Evolutionary conservation across 1,140 invertebrate genomes (phyloP).

Genomic region (Drosophila nigromelanica): DNA sequence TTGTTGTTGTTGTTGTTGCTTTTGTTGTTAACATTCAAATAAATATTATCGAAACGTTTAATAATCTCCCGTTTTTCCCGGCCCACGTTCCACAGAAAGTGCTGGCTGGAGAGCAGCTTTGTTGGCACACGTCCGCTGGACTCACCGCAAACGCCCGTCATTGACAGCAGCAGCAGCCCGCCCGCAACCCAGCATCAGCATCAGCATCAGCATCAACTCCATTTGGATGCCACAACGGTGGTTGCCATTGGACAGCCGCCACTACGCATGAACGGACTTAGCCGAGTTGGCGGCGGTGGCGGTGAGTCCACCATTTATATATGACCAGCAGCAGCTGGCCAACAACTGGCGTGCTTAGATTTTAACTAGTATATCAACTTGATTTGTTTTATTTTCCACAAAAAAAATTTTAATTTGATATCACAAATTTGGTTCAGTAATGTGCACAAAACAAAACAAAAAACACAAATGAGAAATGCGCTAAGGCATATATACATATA

Average conservation of each 20-base stretch:
- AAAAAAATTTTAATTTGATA: not conserved
- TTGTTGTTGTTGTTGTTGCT: conserved; percentile 10
- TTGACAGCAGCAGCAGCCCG: conserved; percentile 76
- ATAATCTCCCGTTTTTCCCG: conserved; percentile 12
- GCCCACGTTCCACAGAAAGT: conserved; percentile 79
- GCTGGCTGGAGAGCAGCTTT: conserved; percentile 96
- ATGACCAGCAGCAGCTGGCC: conserved; percentile 34
- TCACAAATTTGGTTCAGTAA: conserved; percentile 13
- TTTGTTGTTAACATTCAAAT: not conserved
- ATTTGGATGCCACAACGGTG: conserved; percentile 44
- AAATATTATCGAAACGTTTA: not conserved
- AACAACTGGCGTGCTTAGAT: conserved; percentile 10
- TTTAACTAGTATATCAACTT: conserved; percentile 3
- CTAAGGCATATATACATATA: conserved; percentile 21
- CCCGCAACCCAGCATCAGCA: conserved; percentile 47
- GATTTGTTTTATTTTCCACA: conserved; percentile 9
- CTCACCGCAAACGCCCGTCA: conserved; percentile 92
- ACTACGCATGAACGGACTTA: conserved; percentile 78
- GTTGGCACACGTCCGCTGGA: conserved; percentile 93
- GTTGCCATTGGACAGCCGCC: conserved; percentile 49
- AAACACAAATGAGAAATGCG: conserved; percentile 28
- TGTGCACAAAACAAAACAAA: conserved; percentile 15
- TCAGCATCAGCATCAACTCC: conserved; percentile 29
- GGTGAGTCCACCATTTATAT: conserved; percentile 83
- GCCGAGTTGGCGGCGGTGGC: conserved; percentile 75